A percentile compares a stretch with the other conserved stretches of the same genome.
Conservation (phyloP, 2,888 invertebrate genomes). For the Cactoblastis cactorum region DNA sequence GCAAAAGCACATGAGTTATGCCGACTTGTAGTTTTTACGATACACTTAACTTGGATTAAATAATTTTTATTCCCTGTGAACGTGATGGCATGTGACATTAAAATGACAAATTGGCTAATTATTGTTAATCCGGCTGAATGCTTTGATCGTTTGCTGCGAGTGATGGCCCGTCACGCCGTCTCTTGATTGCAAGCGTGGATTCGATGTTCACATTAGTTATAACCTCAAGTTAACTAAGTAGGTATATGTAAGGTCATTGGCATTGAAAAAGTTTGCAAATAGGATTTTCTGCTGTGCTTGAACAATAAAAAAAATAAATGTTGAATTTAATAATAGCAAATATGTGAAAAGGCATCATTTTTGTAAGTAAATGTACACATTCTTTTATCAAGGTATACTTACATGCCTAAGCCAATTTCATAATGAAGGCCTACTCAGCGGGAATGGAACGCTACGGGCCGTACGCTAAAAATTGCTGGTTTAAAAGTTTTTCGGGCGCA, state of each 20-base stretch:
- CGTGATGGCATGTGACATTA: slow-evolving; percentile 79
- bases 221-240: slow-evolving; percentile 26
- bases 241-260: slow-evolving; percentile 44
- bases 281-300: neutral
- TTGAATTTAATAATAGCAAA: too few species aligned
- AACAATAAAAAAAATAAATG: too few species aligned
- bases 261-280: slow-evolving; percentile 30
- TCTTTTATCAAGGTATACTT: neutral
- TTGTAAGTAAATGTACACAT: too few species aligned
- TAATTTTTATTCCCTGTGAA: slow-evolving; percentile 61
- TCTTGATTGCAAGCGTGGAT: slow-evolving; percentile 38
- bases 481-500: slow-evolving; percentile 40
- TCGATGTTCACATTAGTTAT: slow-evolving; percentile 19
- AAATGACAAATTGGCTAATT: slow-evolving; percentile 79
- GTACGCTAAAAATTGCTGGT: slow-evolving; percentile 46
- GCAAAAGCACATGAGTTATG: slow-evolving; percentile 70
- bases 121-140: slow-evolving; percentile 73
- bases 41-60: slow-evolving; percentile 70
- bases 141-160: slow-evolving; percentile 55
- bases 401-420: slow-evolving; percentile 1
- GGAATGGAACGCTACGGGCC: slow-evolving; percentile 16
- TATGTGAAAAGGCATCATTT: too few species aligned
- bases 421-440: slow-evolving; percentile 8
- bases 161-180: slow-evolving; percentile 56
- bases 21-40: slow-evolving; percentile 75